These are phyloP conservation scores for Ophraella communa DNA, from an alignment of 2,888 invertebrate species.

Conservation along the genomic window DNA sequence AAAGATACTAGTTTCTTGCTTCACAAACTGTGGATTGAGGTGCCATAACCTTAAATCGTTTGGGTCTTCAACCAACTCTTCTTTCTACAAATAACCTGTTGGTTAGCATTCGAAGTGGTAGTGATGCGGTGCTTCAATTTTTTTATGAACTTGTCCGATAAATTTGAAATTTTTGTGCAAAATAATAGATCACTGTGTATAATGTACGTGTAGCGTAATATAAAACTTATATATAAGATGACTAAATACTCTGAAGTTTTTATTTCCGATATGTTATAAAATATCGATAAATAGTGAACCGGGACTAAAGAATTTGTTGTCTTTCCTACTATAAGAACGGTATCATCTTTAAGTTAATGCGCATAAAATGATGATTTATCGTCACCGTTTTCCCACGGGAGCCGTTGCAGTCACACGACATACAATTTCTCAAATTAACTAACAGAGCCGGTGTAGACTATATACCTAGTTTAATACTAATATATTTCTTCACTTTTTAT, in stretches of 20 bases:
- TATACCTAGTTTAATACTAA: background rate
- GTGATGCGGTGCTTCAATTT: too few relatives aligned
- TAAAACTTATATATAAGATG: background rate
- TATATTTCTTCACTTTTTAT: background rate
- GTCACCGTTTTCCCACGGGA: constrained; percentile 45
- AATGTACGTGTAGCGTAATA: too few relatives aligned
- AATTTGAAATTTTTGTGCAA: too few relatives aligned
- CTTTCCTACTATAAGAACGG: constrained; percentile 9
- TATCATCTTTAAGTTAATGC: constrained; percentile 11
- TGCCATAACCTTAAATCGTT: too few relatives aligned
- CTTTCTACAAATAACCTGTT: too few relatives aligned
- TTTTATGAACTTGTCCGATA: too few relatives aligned
- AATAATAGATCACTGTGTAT: too few relatives aligned
- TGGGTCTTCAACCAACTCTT: too few relatives aligned
- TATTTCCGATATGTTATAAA: constrained; percentile 16
- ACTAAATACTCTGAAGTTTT: background rate
- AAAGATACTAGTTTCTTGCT: too few relatives aligned
- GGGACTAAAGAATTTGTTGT: background rate
- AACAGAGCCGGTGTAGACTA: constrained; percentile 11
- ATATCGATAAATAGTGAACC: constrained; percentile 2
- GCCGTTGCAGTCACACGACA: constrained; percentile 39
- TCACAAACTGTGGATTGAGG: too few relatives aligned
- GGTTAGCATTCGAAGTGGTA: too few relatives aligned
- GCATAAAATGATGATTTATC: constrained; percentile 42
- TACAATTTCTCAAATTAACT: constrained; percentile 8